phyloP scores from a whole-genome alignment of 1,140 invertebrate species.

The Lepidotrigona ventralis region DNA sequence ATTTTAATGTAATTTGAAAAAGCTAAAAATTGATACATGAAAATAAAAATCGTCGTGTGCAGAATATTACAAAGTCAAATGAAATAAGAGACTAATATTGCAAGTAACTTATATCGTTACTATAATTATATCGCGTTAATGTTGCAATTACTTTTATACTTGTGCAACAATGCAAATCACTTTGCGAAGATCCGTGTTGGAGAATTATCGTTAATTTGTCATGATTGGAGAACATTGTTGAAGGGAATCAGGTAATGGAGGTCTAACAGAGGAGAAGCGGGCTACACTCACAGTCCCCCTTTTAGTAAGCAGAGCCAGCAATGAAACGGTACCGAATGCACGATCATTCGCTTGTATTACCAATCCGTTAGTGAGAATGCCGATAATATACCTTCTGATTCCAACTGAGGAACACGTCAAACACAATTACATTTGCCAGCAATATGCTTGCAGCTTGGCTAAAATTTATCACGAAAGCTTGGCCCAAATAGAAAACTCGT shows the following conservation, averaged over 20 bases:
- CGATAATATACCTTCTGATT: not conserved
- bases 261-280: not conserved
- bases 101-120: not conserved
- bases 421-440: not conserved
- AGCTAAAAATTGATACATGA: no score
- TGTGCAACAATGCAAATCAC: not conserved
- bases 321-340: slow-evolving; percentile 57
- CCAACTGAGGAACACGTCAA: not conserved
- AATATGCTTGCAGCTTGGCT: not conserved
- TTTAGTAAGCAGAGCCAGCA: slow-evolving; percentile 48
- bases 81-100: not conserved
- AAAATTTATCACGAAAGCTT: not conserved
- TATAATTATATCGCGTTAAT: not conserved
- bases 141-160: not conserved
- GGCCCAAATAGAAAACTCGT: not conserved
- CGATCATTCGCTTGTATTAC: slow-evolving; percentile 33
- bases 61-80: no score
- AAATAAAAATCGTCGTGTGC: no score
- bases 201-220: not conserved
- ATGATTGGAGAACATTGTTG: not conserved
- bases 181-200: not conserved
- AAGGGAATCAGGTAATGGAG: slow-evolving; percentile 41
- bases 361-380: slow-evolving; percentile 21
- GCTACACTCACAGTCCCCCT: slow-evolving; percentile 39
- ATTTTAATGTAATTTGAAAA: no score